Evolutionary conservation across 2,113 vertebrate genomes (phyloP).

Genomic region (Chunga burmeisteri): DNA sequence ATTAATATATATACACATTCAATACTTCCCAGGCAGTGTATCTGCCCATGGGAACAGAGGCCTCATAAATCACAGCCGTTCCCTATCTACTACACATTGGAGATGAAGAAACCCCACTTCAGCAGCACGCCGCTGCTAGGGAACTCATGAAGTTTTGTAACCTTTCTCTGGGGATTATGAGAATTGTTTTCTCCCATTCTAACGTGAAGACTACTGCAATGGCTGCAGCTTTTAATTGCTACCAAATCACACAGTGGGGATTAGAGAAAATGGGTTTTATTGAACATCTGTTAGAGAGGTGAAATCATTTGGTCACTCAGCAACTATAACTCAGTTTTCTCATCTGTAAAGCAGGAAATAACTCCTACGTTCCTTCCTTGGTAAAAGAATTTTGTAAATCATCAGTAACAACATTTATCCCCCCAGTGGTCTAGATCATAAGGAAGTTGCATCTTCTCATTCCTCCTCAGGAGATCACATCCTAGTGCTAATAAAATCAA

Average conservation of each 20-base stretch:
- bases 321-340: background rate
- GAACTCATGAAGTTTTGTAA: background rate
- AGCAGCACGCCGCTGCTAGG: background rate
- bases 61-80: background rate
- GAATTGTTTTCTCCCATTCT: background rate
- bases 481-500: background rate
- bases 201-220: background rate
- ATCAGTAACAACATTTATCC: background rate
- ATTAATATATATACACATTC: background rate
- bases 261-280: background rate
- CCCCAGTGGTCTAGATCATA: background rate
- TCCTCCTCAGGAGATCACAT: background rate
- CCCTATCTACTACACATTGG: background rate
- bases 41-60: background rate
- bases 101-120: background rate
- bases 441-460: background rate
- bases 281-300: background rate
- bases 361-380: background rate
- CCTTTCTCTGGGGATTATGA: background rate
- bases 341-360: background rate
- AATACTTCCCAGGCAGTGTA: background rate
- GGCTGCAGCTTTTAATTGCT: background rate
- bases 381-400: background rate
- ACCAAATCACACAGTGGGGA: background rate
- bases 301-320: background rate